Evolutionary conservation across 2,888 invertebrate species (phyloP).

Genomic region (Sminthurinus aureus): DNA sequence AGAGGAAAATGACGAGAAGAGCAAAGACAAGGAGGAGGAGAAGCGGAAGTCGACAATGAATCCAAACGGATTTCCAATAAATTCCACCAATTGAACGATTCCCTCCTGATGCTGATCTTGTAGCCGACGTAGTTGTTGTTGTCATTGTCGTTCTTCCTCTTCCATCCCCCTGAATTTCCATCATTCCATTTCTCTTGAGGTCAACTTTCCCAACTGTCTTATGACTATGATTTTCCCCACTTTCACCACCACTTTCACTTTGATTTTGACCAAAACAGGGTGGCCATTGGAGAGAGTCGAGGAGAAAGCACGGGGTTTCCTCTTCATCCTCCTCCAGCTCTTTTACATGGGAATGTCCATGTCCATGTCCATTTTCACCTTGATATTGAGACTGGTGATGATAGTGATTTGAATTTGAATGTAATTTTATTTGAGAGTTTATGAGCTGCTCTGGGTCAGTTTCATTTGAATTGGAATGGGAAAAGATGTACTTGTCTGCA

Average conservation of each 20-base stretch:
- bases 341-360: not conserved
- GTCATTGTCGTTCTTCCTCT: not conserved
- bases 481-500: no score
- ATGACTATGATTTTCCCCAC: not conserved
- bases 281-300: not conserved
- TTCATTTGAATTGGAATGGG: no score
- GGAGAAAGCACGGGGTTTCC: not conserved
- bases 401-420: not conserved
- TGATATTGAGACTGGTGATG: not conserved
- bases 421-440: not conserved
- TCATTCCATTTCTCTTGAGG: not conserved
- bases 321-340: not conserved
- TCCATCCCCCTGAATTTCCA: not conserved
- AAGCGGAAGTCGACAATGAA: slow-evolving; percentile 69
- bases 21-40: slow-evolving; percentile 68
- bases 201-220: not conserved
- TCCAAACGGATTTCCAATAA: slow-evolving; percentile 30
- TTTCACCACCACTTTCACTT: not conserved
- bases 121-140: no score
- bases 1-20: slow-evolving; percentile 69
- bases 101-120: not conserved
- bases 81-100: not conserved
- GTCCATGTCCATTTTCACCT: not conserved
- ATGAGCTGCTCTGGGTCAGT: no score
- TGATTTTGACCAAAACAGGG: not conserved